Conservation (phyloP, 2,113 vertebrate genomes). For the Eira barbara region DNA sequence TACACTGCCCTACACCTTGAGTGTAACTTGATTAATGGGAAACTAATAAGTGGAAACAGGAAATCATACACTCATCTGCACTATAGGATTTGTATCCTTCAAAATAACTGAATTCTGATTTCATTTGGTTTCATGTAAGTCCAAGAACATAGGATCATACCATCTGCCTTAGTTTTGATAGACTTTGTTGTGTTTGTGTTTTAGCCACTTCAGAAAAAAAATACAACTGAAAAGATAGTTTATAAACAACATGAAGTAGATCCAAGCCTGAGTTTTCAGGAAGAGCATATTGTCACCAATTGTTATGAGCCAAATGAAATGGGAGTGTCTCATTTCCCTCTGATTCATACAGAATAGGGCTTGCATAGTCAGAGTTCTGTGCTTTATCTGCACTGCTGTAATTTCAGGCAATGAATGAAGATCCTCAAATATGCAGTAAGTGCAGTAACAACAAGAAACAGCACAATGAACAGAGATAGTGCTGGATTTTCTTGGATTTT, state of each 20-base stretch:
- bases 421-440: background rate
- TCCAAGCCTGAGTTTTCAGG: background rate
- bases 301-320: background rate
- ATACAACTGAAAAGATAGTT: background rate
- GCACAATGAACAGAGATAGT: background rate
- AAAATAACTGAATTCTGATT: conserved; percentile 32
- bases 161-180: conserved; percentile 37
- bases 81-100: background rate
- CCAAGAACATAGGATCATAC: background rate
- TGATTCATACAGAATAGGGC: background rate
- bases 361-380: background rate
- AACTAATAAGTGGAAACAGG: conserved; percentile 13
- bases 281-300: conserved; percentile 9
- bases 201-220: conserved; percentile 3
- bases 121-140: background rate
- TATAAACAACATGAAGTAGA: conserved; percentile 22
- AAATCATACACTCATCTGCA: background rate
- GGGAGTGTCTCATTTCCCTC: background rate
- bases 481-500: background rate
- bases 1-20: background rate
- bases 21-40: background rate
- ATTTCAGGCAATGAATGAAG: background rate
- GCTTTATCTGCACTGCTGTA: background rate
- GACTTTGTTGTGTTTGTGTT: background rate
- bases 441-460: background rate